Conservation (phyloP, 2,113 vertebrate genomes). For the Corydoras maculifer region DNA sequence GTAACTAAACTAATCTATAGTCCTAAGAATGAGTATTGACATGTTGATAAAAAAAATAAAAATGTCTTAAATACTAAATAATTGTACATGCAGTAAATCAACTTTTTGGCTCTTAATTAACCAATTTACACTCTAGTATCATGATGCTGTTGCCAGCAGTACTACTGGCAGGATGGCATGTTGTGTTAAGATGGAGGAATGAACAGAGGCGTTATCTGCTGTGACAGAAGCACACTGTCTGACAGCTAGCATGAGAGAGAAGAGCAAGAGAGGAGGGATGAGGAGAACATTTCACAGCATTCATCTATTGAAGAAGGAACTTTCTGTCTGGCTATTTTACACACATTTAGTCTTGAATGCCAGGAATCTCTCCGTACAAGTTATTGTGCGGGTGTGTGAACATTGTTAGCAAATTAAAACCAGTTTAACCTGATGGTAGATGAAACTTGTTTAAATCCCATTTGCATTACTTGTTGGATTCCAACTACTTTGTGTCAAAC, state of each 20-base stretch:
- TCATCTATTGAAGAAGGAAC: neutral
- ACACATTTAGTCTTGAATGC: constrained; percentile 21
- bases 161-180: neutral
- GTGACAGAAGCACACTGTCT: constrained; percentile 14
- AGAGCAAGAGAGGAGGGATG: neutral
- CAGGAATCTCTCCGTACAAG: constrained; percentile 26
- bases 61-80: neutral
- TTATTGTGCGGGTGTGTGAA: constrained; percentile 13
- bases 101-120: neutral
- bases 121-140: neutral
- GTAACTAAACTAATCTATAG: no score
- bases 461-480: constrained; percentile 3
- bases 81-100: constrained; percentile 1
- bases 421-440: constrained; percentile 26
- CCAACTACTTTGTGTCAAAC: neutral
- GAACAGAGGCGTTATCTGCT: constrained; percentile 11
- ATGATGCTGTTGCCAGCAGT: constrained; percentile 10
- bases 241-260: constrained; percentile 18
- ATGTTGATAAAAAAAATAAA: no score
- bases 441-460: constrained; percentile 1
- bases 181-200: neutral
- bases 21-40: no score
- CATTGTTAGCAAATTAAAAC: constrained; percentile 15
- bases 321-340: constrained; percentile 22
- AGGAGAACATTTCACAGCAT: constrained; percentile 6